These are phyloP conservation scores for Tupiocoris notatus DNA, from an alignment of 2,888 invertebrate species.

Conservation along the genomic window DNA sequence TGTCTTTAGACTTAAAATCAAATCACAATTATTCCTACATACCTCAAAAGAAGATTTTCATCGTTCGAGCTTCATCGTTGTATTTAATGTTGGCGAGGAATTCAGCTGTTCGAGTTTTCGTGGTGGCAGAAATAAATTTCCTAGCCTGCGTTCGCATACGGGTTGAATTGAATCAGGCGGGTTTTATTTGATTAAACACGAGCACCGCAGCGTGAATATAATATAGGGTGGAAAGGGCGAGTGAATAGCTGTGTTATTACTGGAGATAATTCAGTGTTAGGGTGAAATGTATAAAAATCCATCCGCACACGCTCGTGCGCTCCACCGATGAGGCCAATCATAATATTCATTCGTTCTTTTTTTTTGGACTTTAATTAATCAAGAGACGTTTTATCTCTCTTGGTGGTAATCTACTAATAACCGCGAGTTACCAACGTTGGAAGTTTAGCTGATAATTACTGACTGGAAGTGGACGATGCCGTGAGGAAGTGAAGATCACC, in stretches of 20 bases:
- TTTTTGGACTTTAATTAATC: constrained; percentile 20
- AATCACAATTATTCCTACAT: too few relatives aligned
- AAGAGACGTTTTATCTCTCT: background rate
- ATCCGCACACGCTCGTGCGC: constrained; percentile 10
- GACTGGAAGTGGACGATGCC: background rate
- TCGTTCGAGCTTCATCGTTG: too few relatives aligned
- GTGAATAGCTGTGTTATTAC: constrained; percentile 30
- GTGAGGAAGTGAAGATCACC: background rate
- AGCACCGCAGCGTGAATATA: background rate
- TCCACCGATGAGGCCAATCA: constrained; percentile 7
- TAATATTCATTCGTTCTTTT: background rate
- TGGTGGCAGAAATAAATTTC: constrained; percentile 12
- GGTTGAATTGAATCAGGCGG: constrained; percentile 32
- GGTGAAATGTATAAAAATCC: constrained; percentile 24
- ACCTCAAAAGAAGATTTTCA: too few relatives aligned
- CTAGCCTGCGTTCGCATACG: background rate
- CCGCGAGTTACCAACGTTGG: constrained; percentile 14
- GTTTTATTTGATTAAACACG: constrained; percentile 21
- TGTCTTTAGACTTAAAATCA: too few relatives aligned
- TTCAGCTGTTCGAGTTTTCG: background rate
- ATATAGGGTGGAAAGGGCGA: constrained; percentile 3
- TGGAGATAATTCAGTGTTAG: constrained; percentile 12
- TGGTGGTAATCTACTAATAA: constrained; percentile 14
- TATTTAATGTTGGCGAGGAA: too few relatives aligned
- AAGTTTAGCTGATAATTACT: background rate